Percentiles rank a stretch among this genome's conserved stretches.
These are phyloP conservation scores for Aphidius gifuensis DNA, from an alignment of 1,140 invertebrate genomes.

Conservation along the genomic window DNA sequence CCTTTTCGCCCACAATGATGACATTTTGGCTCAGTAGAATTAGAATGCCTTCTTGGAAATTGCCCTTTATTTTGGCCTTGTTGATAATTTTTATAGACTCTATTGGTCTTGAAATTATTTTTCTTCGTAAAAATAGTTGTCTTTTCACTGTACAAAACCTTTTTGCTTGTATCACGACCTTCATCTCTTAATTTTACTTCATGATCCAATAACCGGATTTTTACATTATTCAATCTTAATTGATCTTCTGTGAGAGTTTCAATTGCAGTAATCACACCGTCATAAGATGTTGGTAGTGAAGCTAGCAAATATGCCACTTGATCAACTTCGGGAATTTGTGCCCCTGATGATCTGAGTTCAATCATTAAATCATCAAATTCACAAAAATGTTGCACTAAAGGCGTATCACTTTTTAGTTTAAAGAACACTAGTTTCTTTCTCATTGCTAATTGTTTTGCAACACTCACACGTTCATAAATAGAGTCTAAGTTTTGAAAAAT, in stretches of 20 bases:
- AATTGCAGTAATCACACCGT: slow-evolving; percentile 26
- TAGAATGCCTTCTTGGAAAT: too few relatives aligned
- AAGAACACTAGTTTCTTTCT: slow-evolving; percentile 42
- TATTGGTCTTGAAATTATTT: neutral
- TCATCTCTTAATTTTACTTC: slow-evolving; percentile 23
- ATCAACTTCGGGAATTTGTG: slow-evolving; percentile 22
- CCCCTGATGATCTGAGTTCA: slow-evolving; percentile 14
- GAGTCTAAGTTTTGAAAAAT: slow-evolving; percentile 44
- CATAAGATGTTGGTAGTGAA: slow-evolving; percentile 24
- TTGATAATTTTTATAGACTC: neutral
- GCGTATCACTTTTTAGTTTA: slow-evolving; percentile 42
- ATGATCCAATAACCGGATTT: slow-evolving; percentile 28
- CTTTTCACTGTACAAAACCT: slow-evolving; percentile 23
- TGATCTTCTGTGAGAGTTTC: slow-evolving; percentile 30
- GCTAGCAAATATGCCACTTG: slow-evolving; percentile 25
- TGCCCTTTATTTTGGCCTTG: too few relatives aligned
- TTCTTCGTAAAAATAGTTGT: neutral
- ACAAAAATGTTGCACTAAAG: slow-evolving; percentile 40
- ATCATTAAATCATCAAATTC: slow-evolving; percentile 36
- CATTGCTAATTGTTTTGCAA: slow-evolving; percentile 43
- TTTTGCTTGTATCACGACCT: slow-evolving; percentile 25
- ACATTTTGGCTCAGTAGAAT: slow-evolving; percentile 21
- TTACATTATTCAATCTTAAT: slow-evolving; percentile 27
- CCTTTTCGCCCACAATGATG: slow-evolving; percentile 34
- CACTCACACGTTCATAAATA: slow-evolving; percentile 47